Evolutionary conservation across 2,888 invertebrate genomes (phyloP), one percentile per base, ranked within the genome.

Genomic region (Altica lythri): DNA sequence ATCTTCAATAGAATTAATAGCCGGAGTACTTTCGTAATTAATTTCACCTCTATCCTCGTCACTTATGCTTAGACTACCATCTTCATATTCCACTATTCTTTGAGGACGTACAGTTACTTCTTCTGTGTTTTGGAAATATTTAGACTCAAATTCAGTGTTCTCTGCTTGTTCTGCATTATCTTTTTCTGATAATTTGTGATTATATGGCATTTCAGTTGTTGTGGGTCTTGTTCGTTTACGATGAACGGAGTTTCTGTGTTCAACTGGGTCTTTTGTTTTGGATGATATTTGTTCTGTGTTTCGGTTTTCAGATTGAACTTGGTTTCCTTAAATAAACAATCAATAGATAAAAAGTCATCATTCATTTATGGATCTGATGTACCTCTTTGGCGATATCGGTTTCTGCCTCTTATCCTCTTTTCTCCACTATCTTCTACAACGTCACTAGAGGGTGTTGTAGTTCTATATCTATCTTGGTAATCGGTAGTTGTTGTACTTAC

Each of bases 321-420:
- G n/a, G n/a, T n/a, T n/a, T n/a, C n/a, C n/a, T n/a, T n/a, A n/a
- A n/a, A n/a, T n/a, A n/a, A n/a, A n/a, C n/a, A n/a, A n/a, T n/a
- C n/a, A n/a, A n/a, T n/a, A n/a, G n/a, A n/a, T n/a, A n/a, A n/a
- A n/a, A n/a, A n/a, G n/a, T n/a, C n/a, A n/a, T n/a, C n/a, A n/a
- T n/a, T n/a, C n/a, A n/a, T n/a, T n/a, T n/a, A n/a, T n/a, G n/a
- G n/a, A n/a, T n/a, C n/a, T n/a, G n/a, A 43, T 43, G 25, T 37
- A 55, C 63, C 63, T 51, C 60, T 50, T 46, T 59, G 59, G 13
- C 61, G 54, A 18, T 55, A 48, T 8, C 60, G 34, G 18, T 55
- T 29, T 34, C 62, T 49, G 18, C 55, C 53, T 47, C 62, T 57
- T 2, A 37, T 17, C 4, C 43, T 19, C 27, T 54, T 58, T 30